Evolutionary conservation across 2,113 vertebrate species (phyloP).

Genomic region (Microtus oregoni): DNA sequence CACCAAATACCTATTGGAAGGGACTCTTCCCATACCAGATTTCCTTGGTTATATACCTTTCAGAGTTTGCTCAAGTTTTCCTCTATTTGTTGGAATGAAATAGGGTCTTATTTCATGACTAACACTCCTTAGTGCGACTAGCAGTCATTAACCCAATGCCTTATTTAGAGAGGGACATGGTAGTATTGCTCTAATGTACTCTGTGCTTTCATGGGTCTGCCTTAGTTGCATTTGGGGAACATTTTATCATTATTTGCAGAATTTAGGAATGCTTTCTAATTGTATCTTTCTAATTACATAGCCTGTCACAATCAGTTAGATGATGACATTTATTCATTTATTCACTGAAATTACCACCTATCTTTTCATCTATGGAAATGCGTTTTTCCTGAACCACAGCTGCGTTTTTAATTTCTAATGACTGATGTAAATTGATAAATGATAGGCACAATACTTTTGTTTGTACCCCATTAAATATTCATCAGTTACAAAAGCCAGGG

Average conservation of each 20-base stretch:
- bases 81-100: background rate
- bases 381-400: slow-evolving; percentile 78
- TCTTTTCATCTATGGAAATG: slow-evolving; percentile 78
- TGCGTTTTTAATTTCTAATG: slow-evolving; percentile 82
- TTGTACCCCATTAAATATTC: slow-evolving; percentile 77
- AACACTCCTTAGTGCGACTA: background rate
- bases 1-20: background rate
- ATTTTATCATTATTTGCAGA: slow-evolving; percentile 76
- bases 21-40: background rate
- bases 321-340: slow-evolving; percentile 79
- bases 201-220: background rate
- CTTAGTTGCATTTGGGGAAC: slow-evolving; percentile 59
- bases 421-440: slow-evolving; percentile 85
- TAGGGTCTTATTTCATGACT: background rate
- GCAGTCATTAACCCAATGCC: background rate
- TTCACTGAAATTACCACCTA: slow-evolving; percentile 79
- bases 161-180: background rate
- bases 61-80: background rate
- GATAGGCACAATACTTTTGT: slow-evolving; percentile 70
- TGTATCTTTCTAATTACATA: slow-evolving; percentile 76
- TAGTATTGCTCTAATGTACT: background rate
- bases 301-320: slow-evolving; percentile 70
- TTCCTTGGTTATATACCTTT: background rate
- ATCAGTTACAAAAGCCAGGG: slow-evolving; percentile 45
- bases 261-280: slow-evolving; percentile 75